Percentiles rank a stretch among this genome's conserved stretches.
phyloP scores from a whole-genome alignment of 1,140 invertebrate species.

The Zaprionus taronus region DNA sequence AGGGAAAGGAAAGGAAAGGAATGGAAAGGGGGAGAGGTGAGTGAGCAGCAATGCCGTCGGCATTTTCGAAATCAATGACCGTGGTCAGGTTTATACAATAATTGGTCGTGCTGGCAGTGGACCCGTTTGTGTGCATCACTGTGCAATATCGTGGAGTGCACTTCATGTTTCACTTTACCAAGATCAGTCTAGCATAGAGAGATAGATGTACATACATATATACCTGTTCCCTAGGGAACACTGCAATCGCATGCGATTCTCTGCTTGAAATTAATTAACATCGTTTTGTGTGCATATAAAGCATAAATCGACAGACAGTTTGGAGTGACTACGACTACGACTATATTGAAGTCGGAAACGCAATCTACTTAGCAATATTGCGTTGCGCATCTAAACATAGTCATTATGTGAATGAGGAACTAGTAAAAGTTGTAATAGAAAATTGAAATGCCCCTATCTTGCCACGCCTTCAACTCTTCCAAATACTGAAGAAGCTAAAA shows the following conservation, averaged over 20 bases:
- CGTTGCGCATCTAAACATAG: background rate
- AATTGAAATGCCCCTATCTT: background rate
- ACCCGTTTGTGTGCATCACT: constrained; percentile 36
- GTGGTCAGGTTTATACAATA: constrained; percentile 74
- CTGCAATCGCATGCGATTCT: constrained; percentile 4
- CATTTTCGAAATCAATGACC: constrained; percentile 82
- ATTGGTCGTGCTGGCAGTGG: constrained; percentile 58
- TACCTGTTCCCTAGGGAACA: constrained; percentile 4
- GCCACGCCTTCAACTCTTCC: background rate
- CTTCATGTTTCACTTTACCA: constrained; percentile 27
- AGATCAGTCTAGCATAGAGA: constrained; percentile 35
- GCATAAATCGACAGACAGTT: background rate
- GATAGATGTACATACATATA: background rate
- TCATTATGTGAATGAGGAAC: constrained; percentile 1
- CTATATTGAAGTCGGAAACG: constrained; percentile 4
- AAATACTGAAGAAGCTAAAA: background rate
- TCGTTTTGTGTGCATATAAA: background rate
- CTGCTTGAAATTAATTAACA: constrained; percentile 22
- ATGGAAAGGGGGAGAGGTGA: constrained; percentile 5
- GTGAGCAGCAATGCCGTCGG: constrained; percentile 17
- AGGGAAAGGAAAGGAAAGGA: constrained; percentile 22
- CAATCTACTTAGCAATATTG: constrained; percentile 15
- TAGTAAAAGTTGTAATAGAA: background rate
- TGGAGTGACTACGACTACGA: background rate
- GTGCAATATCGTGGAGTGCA: constrained; percentile 54